Base-by-base conservation (phyloP, 2,113 vertebrate species). In the Pseudolaguvia tuberculata region DNA sequence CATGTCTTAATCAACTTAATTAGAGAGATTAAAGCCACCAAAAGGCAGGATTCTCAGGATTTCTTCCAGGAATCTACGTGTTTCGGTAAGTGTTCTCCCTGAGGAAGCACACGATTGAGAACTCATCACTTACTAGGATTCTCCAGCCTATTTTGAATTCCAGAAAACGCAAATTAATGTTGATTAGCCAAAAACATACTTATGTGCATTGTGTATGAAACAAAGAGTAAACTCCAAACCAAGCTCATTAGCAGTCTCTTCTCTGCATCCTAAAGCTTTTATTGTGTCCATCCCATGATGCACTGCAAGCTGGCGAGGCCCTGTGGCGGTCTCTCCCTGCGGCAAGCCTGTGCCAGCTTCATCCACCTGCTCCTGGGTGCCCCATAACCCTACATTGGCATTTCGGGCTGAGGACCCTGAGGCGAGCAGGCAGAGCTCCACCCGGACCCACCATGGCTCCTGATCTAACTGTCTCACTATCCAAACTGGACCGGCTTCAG, bases 371-470 rank as follows among this genome's bases (percentile, higher is more conserved):
- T 81, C 73, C 72, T 51, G 69, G 73, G 56, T 63, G 45, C 78
- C 73, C 80, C 71, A 75, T 78, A 69, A 79, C 76, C 78, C 78
- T 79, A 81, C 77, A 73, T 78, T 81, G 80, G 80, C 80, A 79
- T 81, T 79, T 81, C 29, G 45, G 76, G 70, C 48, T 58, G 66
- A 78, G 72, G 80, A 81, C 75, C 80, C 80, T 1, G 71, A 81
- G 79, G 79, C 79, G 57, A 66, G 73, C 61, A 42, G 58, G 68
- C 72, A 76, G 21, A 61, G 66, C 12, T 45, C 72, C 78, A 62
- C 56, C 70, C 56, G 31, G 59, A 47, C 68, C 25, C 52, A 55
- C 51, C 62, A 55, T 21, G 45, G 45, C 20, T 63, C 75, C 70
- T 65, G 67, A 71, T 78, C 77, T 77, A 79, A 76, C 66, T 31